Evolutionary conservation across 2,113 vertebrate species (phyloP).

Genomic region (Odontesthes bonariensis): DNA sequence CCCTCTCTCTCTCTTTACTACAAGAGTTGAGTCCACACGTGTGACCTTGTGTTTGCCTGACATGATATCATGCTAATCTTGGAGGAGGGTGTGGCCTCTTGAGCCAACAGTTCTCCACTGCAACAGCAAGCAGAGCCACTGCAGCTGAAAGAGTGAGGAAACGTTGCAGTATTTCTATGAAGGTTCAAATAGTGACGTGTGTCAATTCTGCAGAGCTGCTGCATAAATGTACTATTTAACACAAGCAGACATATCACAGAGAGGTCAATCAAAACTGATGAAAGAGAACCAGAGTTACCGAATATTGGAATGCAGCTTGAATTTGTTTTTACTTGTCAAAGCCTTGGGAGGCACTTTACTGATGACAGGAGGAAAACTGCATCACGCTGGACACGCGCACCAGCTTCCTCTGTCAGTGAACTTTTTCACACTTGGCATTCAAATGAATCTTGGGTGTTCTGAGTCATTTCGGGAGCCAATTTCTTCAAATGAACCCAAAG

Average conservation of each 20-base stretch:
- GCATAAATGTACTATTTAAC: not conserved
- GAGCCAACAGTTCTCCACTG: not conserved
- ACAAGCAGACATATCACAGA: not conserved
- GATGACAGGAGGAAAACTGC: not conserved
- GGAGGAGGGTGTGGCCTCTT: conserved; percentile 18
- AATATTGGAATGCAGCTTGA: not conserved
- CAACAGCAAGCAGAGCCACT: conserved; percentile 5
- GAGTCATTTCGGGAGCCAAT: too few species aligned
- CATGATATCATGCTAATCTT: conserved; percentile 23
- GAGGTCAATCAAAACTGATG: not conserved
- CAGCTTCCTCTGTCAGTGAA: not conserved
- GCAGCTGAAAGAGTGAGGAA: not conserved
- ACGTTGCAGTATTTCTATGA: not conserved
- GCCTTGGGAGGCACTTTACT: too few species aligned
- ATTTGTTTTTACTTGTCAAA: conserved; percentile 1
- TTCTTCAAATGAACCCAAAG: too few species aligned
- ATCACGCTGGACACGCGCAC: not conserved
- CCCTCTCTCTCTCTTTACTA: not conserved
- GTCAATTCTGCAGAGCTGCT: not conserved
- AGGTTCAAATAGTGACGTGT: not conserved
- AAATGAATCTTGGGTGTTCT: not conserved
- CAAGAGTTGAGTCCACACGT: not conserved
- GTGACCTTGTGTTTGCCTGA: conserved; percentile 26
- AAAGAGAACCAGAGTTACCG: not conserved
- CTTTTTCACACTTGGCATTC: not conserved